Evolutionary conservation across 2,113 vertebrate species (phyloP), one percentile per base, ranked within the genome.

Genomic region (Cricetomys ansorgei): DNA sequence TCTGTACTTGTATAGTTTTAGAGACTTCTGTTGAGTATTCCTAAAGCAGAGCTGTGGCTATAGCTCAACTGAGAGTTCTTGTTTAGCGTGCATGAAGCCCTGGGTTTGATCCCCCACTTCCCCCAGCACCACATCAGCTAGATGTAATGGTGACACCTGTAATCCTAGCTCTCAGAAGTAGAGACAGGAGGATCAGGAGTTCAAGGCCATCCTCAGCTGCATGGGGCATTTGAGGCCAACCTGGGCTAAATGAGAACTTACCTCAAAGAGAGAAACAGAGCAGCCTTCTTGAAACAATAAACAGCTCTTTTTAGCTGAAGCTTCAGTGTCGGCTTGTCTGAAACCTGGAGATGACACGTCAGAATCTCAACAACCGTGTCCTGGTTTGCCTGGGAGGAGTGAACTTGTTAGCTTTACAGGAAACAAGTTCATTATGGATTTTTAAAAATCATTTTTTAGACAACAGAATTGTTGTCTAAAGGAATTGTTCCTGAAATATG

Each of bases 401-500:
- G n/a, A 93, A 23, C 37, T 84, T 87, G 43, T 83, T 91, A 37
- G 88, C 67, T 96, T 96, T 90, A n/a, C 53, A 65, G 31, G 57
- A 92, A 79, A 67, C 50, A 84, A 83, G 25, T 67, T 94, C 75
- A 34, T 45, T 92, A 7, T 79, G 15, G 7, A 50, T 91, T 89
- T 93, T 40, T 69, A 87, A 72, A 48, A 43, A 86, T 64, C 13
- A 59, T 62, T 40, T 59, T 84, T 83, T 23, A 62, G 53, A 43
- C 10, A 59, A 9, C 65, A 92, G 62, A 57, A n/a, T n/a, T n/a
- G n/a, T n/a, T n/a, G n/a, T n/a, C n/a, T 73, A 88, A 48, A 29
- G 76, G 15, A 89, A 92, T 59, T 23, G 62, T 93, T 65, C 86
- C 92, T 88, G 29, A 88, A 89, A 70, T 94, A 94, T 64, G n/a